Conservation (phyloP, 64 coral and sea anemone species). For the Stylophora pistillata region DNA sequence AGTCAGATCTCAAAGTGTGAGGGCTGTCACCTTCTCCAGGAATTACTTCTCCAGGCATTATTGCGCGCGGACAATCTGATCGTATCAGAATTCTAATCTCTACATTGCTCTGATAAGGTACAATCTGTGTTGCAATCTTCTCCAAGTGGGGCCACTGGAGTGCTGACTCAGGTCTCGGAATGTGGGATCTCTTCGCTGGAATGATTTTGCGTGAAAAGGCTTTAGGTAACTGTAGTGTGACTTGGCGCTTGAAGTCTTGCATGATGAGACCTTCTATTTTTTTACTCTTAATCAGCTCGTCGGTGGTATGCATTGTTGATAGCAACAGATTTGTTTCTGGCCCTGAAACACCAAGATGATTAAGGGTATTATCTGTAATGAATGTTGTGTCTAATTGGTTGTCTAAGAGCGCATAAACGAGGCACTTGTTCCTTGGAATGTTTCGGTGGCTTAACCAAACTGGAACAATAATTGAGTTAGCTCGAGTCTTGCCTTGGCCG, state of each 20-base stretch:
- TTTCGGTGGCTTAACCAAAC: conserved; percentile 47
- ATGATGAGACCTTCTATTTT: conserved; percentile 49
- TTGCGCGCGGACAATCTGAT: conserved; percentile 47
- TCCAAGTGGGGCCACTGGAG: conserved; percentile 40
- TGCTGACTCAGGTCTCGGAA: conserved; percentile 46
- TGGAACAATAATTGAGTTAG: conserved; percentile 71
- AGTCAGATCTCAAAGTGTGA: conserved; percentile 42
- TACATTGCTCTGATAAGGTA: conserved; percentile 17
- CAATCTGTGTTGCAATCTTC: conserved; percentile 23
- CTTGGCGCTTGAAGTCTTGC: conserved; percentile 18
- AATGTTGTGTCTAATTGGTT: conserved; percentile 73
- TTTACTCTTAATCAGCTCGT: conserved; percentile 46
- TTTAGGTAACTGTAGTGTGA: conserved; percentile 41
- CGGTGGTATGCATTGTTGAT: conserved; percentile 69
- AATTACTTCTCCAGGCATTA: conserved; percentile 59
- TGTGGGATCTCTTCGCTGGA: conserved; percentile 32
- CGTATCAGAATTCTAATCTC: conserved; percentile 51
- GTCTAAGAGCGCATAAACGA: conserved; percentile 73
- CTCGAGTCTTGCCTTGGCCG: neutral
- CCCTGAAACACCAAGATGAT: conserved; percentile 41
- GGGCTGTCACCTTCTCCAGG: conserved; percentile 37
- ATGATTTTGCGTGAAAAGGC: conserved; percentile 31
- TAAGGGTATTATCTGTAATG: conserved; percentile 1
- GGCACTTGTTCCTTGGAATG: neutral
- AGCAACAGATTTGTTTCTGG: conserved; percentile 38